Evolutionary conservation across 2,888 invertebrate genomes (phyloP), one percentile per base, ranked within the genome.

Genomic region (Synergus laeviventris): DNA sequence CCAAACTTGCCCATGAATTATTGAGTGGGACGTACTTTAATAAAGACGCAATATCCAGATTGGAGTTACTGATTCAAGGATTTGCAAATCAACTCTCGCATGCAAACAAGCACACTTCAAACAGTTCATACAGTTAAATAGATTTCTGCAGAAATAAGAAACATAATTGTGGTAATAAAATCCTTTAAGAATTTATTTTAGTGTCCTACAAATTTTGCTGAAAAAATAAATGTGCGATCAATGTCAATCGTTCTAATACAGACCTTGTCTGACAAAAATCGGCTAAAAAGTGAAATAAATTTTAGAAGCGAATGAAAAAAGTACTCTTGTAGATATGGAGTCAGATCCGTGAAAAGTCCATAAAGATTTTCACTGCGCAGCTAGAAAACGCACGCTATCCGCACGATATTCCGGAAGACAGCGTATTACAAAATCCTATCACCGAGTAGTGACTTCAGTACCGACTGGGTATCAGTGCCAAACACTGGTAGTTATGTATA

Each of bases 401-500:
- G 31, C 7, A 81, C 83, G 83, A 84, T 74, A 76, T 81, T 80
- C 81, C 78, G 80, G 79, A 78, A 76, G 78, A 59, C 76, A 59
- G 79, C 76, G 80, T 77, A 77, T 83, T 81, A 74, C 81, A 76
- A 79, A 79, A 81, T 77, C 80, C 77, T 39, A 70, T 78, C 78
- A 77, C 75, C 79, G 75, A 73, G 70, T 80, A 79, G 76, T 73
- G 74, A 74, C 77, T 76, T 62, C 75, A 76, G 78, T 76, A 75
- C 76, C 76, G 76, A 76, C 79, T 77, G 82, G 83, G 85, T 89
- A 88, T 88, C 88, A 87, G 87, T 87, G 88, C 87, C 87, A 88
- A 90, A 89, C 87, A 88, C 84, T 84, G 88, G 85, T 86, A 88
- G 87, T 89, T 89, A 89, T 86, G 87, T 87, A 88, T 87, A 89